Evolutionary conservation across 2,113 vertebrate species (phyloP), one percentile per base, ranked within the genome.

Genomic region (Vidua macroura): DNA sequence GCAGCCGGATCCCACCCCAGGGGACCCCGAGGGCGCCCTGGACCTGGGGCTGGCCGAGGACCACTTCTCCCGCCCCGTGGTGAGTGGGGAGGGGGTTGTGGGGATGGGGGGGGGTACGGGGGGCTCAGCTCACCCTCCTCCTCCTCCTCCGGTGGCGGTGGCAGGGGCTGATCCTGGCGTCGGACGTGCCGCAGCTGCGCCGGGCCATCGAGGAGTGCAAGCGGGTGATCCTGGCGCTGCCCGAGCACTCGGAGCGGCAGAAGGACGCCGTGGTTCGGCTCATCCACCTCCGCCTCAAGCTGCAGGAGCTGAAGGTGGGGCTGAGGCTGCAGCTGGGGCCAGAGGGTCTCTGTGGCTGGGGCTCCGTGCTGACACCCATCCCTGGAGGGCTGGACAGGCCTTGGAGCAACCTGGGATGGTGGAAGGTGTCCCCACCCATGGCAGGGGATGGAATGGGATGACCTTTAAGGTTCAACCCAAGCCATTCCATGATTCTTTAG

Each of bases 221-320:
- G 96, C 98, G 98, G 87, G 95, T 97, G 92, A 99, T 99, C 88
- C 93, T 99, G 95, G 99, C 99, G 46, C 98, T 99, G 80, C 99
- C 99, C 0, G 99, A 99, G 72, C 98, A 99, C 92, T 99, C 99
- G 0, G 99, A 99, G 98, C 97, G 97, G 95, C 99, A 99, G 97
- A 99, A 99, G 93, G 99, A 99, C 5, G 98, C 99, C 0, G 99
- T 99, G n/a, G 98, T 99, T 43, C 98, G 99, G 95, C 99, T 99
- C n/a, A 99, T 99, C 70, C 99, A 99, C 91, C 98, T 99, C 35
- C 98, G 99, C 27, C 98, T 99, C 96, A 99, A 99, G 96, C 98
- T 99, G 18, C 99, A 99, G 96, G 99, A 99, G 91, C 98, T 99
- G 43, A 99, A 99, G 98, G 99, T 99, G 73, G 28, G 94, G 41